Conservation (phyloP, 2,888 invertebrate genomes). For the Xanthorhoe spadicearia region DNA sequence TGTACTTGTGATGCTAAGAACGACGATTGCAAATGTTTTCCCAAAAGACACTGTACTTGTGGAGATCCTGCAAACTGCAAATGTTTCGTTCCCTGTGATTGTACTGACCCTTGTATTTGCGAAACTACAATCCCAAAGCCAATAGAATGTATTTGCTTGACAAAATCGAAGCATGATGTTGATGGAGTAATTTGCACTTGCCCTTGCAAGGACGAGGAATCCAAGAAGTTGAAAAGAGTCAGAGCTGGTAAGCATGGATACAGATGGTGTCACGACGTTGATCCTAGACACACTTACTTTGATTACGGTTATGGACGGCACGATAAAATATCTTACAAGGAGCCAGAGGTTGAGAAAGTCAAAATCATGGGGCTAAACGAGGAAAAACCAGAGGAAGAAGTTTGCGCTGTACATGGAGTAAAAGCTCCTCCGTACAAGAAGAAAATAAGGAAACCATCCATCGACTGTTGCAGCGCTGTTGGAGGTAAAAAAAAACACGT, state of each 20-base stretch:
- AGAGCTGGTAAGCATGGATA: slow-evolving; percentile 72
- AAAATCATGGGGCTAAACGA: slow-evolving; percentile 66
- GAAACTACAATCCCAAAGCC: slow-evolving; percentile 50
- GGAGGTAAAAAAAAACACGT: slow-evolving; percentile 65
- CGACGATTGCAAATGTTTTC: slow-evolving; percentile 62
- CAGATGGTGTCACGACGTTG: slow-evolving; percentile 75
- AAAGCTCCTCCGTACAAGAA: slow-evolving; percentile 62
- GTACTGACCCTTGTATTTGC: slow-evolving; percentile 68
- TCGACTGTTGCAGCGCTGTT: slow-evolving; percentile 79
- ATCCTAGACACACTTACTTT: slow-evolving; percentile 75
- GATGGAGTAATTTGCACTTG: slow-evolving; percentile 58
- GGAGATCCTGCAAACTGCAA: slow-evolving; percentile 67
- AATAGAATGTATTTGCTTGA: slow-evolving; percentile 62
- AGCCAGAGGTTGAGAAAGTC: slow-evolving; percentile 56
- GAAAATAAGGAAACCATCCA: slow-evolving; percentile 64
- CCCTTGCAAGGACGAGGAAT: slow-evolving; percentile 47
- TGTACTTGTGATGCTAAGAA: slow-evolving; percentile 59
- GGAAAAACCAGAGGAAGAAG: slow-evolving; percentile 44
- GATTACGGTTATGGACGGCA: slow-evolving; percentile 71
- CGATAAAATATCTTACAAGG: slow-evolving; percentile 61
- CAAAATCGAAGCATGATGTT: slow-evolving; percentile 46
- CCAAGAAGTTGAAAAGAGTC: slow-evolving; percentile 62
- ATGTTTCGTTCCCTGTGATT: slow-evolving; percentile 66
- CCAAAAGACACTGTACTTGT: slow-evolving; percentile 62
- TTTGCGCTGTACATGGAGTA: slow-evolving; percentile 56